A percentile compares a stretch with the other conserved stretches of the same genome.
These are phyloP conservation scores for Corythaeola cristata DNA, from an alignment of 2,113 vertebrate species.

Conservation along the genomic window DNA sequence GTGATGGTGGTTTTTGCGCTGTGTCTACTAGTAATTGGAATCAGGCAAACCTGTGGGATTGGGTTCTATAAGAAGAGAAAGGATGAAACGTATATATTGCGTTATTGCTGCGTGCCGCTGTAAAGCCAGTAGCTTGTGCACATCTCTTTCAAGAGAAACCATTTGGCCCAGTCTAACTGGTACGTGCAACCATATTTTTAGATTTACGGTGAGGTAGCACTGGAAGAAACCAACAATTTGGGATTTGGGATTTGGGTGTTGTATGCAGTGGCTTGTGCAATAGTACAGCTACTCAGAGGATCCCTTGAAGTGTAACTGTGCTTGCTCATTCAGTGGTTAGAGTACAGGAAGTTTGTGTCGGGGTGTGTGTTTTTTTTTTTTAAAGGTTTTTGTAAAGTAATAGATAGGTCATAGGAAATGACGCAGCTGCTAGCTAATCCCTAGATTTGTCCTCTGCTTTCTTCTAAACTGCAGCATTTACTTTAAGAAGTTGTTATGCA, in stretches of 20 bases:
- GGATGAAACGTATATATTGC: neutral
- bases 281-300: conserved; percentile 26
- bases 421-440: conserved; percentile 40
- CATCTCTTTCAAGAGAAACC: neutral
- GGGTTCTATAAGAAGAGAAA: neutral
- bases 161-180: neutral
- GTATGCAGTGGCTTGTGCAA: conserved; percentile 50
- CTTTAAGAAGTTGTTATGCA: neutral
- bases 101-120: accelerated
- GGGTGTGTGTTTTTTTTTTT: neutral
- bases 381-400: conserved; percentile 49
- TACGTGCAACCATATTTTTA: neutral
- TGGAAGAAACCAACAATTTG: neutral
- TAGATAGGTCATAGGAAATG: conserved; percentile 64
- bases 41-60: neutral
- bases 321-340: conserved; percentile 59
- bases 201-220: neutral
- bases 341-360: conserved; percentile 45
- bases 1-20: neutral
- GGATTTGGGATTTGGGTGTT: conserved; percentile 38
- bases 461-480: conserved; percentile 29
- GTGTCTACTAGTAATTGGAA: neutral
- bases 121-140: neutral
- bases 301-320: conserved; percentile 20
- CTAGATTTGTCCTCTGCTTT: conserved; percentile 11